phyloP scores from a whole-genome alignment of 1,140 invertebrate genomes.

The Rhagoletis pomonella region DNA sequence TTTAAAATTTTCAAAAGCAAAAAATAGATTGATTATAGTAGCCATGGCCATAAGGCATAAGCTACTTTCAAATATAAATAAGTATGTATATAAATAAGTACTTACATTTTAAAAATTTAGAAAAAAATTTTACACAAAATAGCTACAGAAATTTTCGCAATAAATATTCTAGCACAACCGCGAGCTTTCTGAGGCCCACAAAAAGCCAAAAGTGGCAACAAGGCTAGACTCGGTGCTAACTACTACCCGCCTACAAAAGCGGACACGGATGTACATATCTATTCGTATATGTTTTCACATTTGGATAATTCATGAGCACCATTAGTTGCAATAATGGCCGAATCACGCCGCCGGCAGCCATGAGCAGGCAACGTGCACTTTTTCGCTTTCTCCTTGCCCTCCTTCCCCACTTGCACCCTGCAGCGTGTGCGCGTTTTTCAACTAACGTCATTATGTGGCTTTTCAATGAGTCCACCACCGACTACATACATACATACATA shows the following conservation, averaged over 20 bases:
- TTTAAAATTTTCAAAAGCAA: too few species aligned
- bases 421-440: constrained; percentile 23
- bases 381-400: not conserved
- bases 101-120: too few species aligned
- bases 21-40: too few species aligned
- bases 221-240: constrained; percentile 3
- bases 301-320: constrained; percentile 58
- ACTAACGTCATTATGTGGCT: constrained; percentile 48
- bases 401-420: not conserved
- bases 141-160: constrained; percentile 5
- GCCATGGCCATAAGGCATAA: not conserved
- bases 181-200: not conserved
- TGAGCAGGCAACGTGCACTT: not conserved
- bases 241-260: not conserved
- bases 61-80: not conserved
- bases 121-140: not conserved
- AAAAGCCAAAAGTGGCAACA: not conserved
- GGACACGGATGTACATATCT: constrained; percentile 56
- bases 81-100: not conserved
- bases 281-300: constrained; percentile 58
- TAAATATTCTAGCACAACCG: constrained; percentile 24
- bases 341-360: constrained; percentile 26
- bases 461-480: constrained; percentile 15
- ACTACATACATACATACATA: too few species aligned
- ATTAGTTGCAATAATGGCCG: constrained; percentile 58